phyloP scores from a whole-genome alignment of 1,140 invertebrate species.

The Danaus plexippus region DNA sequence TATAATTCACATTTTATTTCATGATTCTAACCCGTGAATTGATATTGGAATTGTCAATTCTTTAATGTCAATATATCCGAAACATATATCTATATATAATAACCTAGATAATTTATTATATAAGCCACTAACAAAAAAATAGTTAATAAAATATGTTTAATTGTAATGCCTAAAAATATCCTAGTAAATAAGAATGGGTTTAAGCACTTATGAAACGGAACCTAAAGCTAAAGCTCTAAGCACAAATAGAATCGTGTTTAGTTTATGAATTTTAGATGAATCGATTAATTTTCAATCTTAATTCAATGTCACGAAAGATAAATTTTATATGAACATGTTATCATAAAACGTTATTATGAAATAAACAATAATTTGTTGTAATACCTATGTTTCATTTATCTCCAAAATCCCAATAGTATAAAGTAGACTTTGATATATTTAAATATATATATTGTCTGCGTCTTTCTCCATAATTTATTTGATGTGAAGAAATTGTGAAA shows the following conservation, averaged over 20 bases:
- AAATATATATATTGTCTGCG: too few species aligned
- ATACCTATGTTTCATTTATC: background rate
- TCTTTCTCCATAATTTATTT: too few species aligned
- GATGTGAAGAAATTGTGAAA: too few species aligned
- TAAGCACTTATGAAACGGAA: conserved; percentile 29
- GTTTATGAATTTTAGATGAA: conserved; percentile 25
- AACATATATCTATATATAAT: too few species aligned
- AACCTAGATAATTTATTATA: conserved; percentile 25
- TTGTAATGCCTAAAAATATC: conserved; percentile 11
- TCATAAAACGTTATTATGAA: conserved; percentile 41
- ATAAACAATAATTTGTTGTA: conserved; percentile 49
- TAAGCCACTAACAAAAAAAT: conserved; percentile 17
- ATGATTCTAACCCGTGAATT: too few species aligned
- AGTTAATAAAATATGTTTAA: conserved; percentile 13
- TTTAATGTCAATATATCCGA: too few species aligned
- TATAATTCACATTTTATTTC: too few species aligned
- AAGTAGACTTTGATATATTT: too few species aligned
- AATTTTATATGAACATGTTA: conserved; percentile 46
- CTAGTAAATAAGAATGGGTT: conserved; percentile 18
- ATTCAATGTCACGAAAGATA: conserved; percentile 27
- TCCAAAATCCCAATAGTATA: too few species aligned
- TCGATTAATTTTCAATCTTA: conserved; percentile 33
- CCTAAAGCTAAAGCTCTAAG: conserved; percentile 24
- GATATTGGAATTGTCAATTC: too few species aligned
- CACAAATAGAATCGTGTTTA: conserved; percentile 25